Percentiles rank a stretch among this genome's conserved stretches.
These are phyloP conservation scores for Bubo blakistoni DNA, from an alignment of 2,113 vertebrate genomes.

Conservation along the genomic window DNA sequence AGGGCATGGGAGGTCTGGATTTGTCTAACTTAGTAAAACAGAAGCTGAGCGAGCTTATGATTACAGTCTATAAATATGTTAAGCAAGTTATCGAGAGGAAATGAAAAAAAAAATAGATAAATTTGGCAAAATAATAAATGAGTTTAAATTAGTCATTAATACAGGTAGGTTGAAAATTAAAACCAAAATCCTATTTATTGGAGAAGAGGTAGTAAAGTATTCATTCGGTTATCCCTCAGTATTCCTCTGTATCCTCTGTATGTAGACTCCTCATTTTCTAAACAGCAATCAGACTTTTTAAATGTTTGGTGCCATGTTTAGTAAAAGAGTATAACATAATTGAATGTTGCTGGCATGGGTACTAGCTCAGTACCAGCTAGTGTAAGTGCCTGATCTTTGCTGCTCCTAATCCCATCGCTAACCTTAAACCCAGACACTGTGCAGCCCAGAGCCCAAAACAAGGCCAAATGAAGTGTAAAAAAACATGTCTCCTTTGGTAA, in stretches of 20 bases:
- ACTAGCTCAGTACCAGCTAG: background rate
- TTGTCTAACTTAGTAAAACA: background rate
- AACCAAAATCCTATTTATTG: background rate
- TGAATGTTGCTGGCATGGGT: background rate
- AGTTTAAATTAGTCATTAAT: background rate
- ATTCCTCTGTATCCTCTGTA: background rate
- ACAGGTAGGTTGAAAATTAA: background rate
- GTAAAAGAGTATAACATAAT: background rate
- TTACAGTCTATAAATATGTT: background rate
- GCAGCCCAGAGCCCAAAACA: background rate
- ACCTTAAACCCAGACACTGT: background rate
- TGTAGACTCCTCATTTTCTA: background rate
- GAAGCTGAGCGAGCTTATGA: background rate
- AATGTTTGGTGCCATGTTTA: background rate
- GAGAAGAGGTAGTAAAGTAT: background rate
- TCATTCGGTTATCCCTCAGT: background rate
- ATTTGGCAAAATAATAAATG: background rate
- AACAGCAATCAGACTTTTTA: background rate
- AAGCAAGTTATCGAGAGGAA: background rate
- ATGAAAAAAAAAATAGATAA: background rate
- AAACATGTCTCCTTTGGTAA: background rate
- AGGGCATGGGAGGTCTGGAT: background rate
- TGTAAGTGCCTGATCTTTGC: background rate
- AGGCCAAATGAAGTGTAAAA: background rate
- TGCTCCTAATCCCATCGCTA: background rate